These are phyloP conservation scores for Mastomys coucha DNA, from an alignment of 2,113 vertebrate species.

Conservation along the genomic window DNA sequence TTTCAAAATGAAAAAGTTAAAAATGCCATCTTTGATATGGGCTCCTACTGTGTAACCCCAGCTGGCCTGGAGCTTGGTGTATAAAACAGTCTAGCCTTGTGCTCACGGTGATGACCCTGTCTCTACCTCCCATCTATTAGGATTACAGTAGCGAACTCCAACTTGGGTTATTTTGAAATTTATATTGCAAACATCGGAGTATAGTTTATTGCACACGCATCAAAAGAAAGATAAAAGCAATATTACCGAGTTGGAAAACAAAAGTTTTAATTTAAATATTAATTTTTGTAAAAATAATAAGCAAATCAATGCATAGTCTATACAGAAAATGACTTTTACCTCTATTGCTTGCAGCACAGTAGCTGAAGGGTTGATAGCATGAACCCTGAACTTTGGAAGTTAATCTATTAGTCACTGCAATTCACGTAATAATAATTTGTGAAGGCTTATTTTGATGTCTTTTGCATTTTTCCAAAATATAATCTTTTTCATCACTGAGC, in stretches of 20 bases:
- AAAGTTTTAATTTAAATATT: background rate
- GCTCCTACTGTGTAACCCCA: background rate
- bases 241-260: background rate
- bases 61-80: background rate
- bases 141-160: background rate
- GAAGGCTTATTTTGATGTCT: background rate
- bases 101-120: background rate
- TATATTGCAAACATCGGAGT: background rate
- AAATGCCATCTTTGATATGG: background rate
- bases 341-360: background rate
- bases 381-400: background rate
- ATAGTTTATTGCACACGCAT: background rate
- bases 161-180: conserved; percentile 3
- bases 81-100: no score
- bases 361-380: background rate
- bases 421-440: background rate
- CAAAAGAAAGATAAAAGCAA: conserved; percentile 46
- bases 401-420: background rate
- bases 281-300: background rate
- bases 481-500: background rate
- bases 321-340: conserved; percentile 31
- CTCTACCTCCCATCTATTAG: background rate
- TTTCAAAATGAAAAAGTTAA: background rate
- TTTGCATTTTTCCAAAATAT: background rate
- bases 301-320: background rate